A percentile compares a stretch with the other conserved stretches of the same genome.
Conservation (phyloP, 2,113 vertebrate species). For the Speoplatyrhinus poulsoni region DNA sequence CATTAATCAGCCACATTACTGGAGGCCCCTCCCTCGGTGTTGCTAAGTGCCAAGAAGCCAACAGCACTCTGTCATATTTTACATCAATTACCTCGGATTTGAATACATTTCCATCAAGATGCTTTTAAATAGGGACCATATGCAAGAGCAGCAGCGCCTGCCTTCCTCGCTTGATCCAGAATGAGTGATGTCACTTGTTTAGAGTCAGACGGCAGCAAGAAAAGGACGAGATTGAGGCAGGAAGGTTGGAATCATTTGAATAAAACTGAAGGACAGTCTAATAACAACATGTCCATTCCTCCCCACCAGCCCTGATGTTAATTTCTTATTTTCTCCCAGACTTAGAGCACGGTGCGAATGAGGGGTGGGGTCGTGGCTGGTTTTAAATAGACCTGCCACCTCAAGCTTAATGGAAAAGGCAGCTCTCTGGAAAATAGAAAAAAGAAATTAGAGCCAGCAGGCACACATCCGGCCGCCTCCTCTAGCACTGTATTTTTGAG, state of each 20-base stretch:
- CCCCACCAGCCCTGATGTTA: conserved; percentile 88
- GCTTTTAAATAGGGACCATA: conserved; percentile 95
- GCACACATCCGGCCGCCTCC: conserved; percentile 88
- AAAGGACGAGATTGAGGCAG: conserved; percentile 40
- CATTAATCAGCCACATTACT: conserved; percentile 98
- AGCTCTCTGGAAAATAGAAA: conserved; percentile 99
- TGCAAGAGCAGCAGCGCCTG: conserved; percentile 84
- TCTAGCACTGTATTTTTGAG: conserved; percentile 99
- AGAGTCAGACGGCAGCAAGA: conserved; percentile 31
- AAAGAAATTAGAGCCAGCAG: conserved; percentile 92
- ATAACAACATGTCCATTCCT: conserved; percentile 89
- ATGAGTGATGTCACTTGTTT: conserved; percentile 93
- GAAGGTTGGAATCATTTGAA: conserved; percentile 69
- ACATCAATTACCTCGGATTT: conserved; percentile 98
- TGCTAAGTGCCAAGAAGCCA: conserved; percentile 86
- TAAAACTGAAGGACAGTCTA: conserved; percentile 90
- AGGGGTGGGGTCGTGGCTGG: conserved; percentile 92
- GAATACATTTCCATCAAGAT: conserved; percentile 93
- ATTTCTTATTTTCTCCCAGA: conserved; percentile 92
- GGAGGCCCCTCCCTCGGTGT: conserved; percentile 67
- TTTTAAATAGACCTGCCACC: conserved; percentile 99
- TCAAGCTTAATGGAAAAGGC: conserved; percentile 98
- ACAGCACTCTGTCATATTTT: conserved; percentile 98
- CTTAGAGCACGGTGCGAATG: conserved; percentile 88
- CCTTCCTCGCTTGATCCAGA: conserved; percentile 61